Base-by-base conservation (phyloP, 2,113 vertebrate genomes). In the Himantopus leucocephalus region DNA sequence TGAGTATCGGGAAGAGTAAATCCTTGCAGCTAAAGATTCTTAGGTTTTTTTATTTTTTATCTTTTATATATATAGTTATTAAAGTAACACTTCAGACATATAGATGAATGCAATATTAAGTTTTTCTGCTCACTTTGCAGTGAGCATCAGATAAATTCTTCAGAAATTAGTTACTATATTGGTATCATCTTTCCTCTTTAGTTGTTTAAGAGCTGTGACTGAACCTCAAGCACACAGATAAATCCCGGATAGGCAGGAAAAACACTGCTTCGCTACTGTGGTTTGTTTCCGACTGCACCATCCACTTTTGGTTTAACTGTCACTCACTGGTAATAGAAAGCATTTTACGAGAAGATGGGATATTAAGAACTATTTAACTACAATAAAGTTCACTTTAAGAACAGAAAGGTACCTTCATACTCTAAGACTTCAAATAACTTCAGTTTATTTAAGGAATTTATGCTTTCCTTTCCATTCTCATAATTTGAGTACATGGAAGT, bases 321-420 rank as follows among this genome's bases (percentile, higher is more conserved):
- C 34, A 23, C 5, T 55, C 22, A 17, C 5, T 14, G 11, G 45
- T 52, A n/a, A 63, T 0, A 47, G 10, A 41, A 76, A 68, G 19
- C 17, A 58, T 80, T 22, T n/a, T 35, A 37, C 0, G 0, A 58
- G 26, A 71, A 56, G 23, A 34, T 67, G 18, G 6, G 43, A 35
- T 75, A 62, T 35, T 47, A 52, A 64, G 5, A 60, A 24, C 10
- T 75, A 17, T 34, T 72, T 41, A 83, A 68, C 22, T 37, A 32
- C 20, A 60, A 7, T 10, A 68, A 79, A 34, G 4, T 83, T 80
- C 7, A 27, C 45, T 87, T 77, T 45, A 18, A 4, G 71, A 53
- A 39, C 22, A 0, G 32, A 74, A 85, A 43, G 0, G 0, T 47
- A 18, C 9, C 14, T 50, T 72, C 23, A 34, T 88, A 82, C 6